Evolutionary conservation across 2,113 vertebrate genomes (phyloP).

Genomic region (Budorcas taxicolor): DNA sequence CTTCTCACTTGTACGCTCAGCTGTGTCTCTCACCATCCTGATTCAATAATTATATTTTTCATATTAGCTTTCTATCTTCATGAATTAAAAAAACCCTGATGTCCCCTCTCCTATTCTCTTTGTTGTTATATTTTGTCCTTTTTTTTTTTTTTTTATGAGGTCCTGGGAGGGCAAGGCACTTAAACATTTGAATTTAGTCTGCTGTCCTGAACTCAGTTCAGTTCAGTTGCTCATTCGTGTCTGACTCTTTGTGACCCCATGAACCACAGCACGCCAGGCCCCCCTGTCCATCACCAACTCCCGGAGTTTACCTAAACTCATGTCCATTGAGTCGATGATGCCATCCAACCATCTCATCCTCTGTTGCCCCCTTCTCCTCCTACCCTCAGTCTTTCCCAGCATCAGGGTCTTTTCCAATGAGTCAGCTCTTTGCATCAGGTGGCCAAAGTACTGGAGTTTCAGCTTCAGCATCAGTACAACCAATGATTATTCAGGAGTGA

Average conservation of each 20-base stretch:
- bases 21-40: background rate
- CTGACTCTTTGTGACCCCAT: background rate
- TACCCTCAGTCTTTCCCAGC: background rate
- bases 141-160: background rate
- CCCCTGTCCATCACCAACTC: background rate
- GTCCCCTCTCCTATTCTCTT: background rate
- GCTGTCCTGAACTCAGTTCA: background rate
- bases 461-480: background rate
- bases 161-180: background rate
- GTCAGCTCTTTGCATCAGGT: background rate
- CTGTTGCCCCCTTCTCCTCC: background rate
- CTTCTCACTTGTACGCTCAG: background rate
- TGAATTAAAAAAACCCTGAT: background rate
- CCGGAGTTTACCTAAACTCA: fast-evolving
- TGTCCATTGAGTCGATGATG: background rate
- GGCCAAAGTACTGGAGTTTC: background rate
- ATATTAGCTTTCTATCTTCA: background rate
- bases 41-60: background rate
- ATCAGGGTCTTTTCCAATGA: background rate
- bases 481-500: background rate
- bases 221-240: background rate
- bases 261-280: background rate
- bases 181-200: background rate
- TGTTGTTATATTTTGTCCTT: background rate
- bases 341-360: background rate